Percentiles rank a stretch among this genome's conserved stretches.
Conservation (phyloP, 2,113 vertebrate species). For the Melanostigma gelatinosum region DNA sequence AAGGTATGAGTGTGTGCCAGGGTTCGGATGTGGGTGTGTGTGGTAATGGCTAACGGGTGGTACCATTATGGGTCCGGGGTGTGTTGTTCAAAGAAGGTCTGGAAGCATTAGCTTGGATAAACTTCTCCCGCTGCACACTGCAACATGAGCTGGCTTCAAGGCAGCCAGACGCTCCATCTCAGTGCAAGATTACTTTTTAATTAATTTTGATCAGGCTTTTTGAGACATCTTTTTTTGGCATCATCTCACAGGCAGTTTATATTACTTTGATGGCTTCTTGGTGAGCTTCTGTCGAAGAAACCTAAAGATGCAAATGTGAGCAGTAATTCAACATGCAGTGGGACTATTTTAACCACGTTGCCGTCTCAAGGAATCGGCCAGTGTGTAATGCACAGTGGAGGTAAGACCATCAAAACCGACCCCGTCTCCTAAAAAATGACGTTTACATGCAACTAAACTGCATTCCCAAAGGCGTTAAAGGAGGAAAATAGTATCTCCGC, state of each 20-base stretch:
- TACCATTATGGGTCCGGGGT: conserved; percentile 17
- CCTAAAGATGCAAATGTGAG: not conserved
- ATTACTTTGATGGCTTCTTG: conserved; percentile 33
- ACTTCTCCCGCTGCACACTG: conserved; percentile 10
- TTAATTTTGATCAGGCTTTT: conserved; percentile 47
- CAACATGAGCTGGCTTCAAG: conserved; percentile 29
- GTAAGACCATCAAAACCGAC: not conserved
- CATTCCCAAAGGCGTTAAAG: not conserved
- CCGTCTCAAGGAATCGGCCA: not conserved
- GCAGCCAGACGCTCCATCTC: conserved; percentile 27
- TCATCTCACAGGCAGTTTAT: conserved; percentile 17
- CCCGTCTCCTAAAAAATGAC: no score
- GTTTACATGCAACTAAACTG: not conserved
- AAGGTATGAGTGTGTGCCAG: conserved; percentile 16
- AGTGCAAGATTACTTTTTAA: conserved; percentile 54
- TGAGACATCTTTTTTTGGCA: conserved; percentile 34
- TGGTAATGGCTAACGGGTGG: conserved; percentile 39
- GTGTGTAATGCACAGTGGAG: not conserved
- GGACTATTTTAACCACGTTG: not conserved
- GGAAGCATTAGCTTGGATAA: conserved; percentile 30
- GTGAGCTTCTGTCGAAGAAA: conserved; percentile 24
- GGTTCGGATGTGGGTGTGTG: conserved; percentile 15
- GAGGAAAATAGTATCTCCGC: not conserved
- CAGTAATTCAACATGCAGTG: not conserved
- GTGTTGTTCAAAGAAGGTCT: conserved; percentile 38